Conservation (phyloP, 1,140 invertebrate genomes). For the Zelostemma sp. region DNA sequence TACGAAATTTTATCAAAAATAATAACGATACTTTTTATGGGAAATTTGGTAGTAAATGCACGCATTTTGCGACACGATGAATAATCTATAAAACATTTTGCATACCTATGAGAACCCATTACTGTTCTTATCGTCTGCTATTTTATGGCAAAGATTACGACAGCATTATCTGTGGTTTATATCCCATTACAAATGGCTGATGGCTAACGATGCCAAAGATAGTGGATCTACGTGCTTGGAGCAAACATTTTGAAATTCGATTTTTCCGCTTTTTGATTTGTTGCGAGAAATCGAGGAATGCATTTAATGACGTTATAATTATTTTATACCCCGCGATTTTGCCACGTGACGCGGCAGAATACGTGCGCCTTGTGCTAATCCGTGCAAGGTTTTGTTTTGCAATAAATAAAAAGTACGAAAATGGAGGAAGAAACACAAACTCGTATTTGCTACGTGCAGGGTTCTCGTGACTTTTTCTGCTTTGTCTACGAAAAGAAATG, state of each 20-base stretch:
- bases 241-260: background rate
- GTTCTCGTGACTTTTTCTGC: constrained; percentile 4
- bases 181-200: constrained; percentile 39
- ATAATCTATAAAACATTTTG: constrained; percentile 41
- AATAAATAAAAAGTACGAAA: too few relatives aligned
- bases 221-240: constrained; percentile 18
- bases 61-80: constrained; percentile 20
- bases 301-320: too few relatives aligned
- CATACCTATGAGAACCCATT: constrained; percentile 33
- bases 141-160: constrained; percentile 47
- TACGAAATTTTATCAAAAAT: too few relatives aligned
- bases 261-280: constrained; percentile 17
- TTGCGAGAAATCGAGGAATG: too few relatives aligned
- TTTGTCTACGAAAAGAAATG: constrained; percentile 6
- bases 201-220: constrained; percentile 44
- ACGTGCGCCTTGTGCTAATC: too few relatives aligned
- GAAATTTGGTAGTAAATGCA: background rate
- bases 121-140: constrained; percentile 41
- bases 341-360: too few relatives aligned
- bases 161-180: constrained; percentile 45
- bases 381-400: too few relatives aligned
- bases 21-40: too few relatives aligned
- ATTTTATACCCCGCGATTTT: too few relatives aligned
- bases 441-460: too few relatives aligned
- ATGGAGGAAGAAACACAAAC: too few relatives aligned